A percentile compares a stretch with the other conserved stretches of the same genome.
Evolutionary conservation across 2,888 invertebrate genomes (phyloP).

Genomic region (Pseudolycoriella hygida): DNA sequence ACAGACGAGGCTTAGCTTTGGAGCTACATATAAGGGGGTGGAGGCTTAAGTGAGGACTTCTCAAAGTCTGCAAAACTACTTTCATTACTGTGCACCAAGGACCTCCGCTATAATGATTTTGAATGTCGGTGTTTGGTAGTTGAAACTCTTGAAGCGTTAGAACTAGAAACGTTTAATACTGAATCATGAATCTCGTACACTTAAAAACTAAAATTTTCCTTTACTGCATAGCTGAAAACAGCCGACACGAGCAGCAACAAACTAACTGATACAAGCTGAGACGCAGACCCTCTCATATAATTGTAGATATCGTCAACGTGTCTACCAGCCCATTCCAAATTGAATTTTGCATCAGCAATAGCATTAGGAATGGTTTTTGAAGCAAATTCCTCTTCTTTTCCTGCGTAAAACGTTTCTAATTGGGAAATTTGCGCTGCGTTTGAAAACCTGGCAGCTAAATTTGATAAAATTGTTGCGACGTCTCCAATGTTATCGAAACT

Average conservation of each 20-base stretch:
- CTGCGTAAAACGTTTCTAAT: conserved; percentile 16
- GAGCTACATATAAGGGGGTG: too few species aligned
- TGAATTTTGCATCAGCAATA: conserved; percentile 17
- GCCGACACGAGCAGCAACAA: background rate
- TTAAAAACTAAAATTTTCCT: too few species aligned
- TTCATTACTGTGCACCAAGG: too few species aligned
- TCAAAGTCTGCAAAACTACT: too few species aligned
- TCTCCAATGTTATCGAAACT: conserved; percentile 3
- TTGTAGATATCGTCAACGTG: conserved; percentile 16
- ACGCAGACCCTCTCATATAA: conserved; percentile 12
- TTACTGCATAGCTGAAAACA: background rate
- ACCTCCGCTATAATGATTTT: too few species aligned
- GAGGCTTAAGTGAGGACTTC: too few species aligned
- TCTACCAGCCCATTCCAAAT: conserved; percentile 20
- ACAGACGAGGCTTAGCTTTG: too few species aligned
- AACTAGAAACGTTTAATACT: too few species aligned
- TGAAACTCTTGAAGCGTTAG: too few species aligned
- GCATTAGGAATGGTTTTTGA: conserved; percentile 18
- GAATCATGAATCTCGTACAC: too few species aligned
- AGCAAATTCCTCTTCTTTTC: conserved; percentile 16
- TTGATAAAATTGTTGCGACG: conserved; percentile 19
- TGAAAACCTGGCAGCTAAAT: conserved; percentile 23
- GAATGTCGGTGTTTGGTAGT: too few species aligned
- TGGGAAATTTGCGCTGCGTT: conserved; percentile 16
- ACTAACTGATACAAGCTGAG: background rate